Conservation (phyloP, 1,140 invertebrate genomes). For the Drosophila willistoni region DNA sequence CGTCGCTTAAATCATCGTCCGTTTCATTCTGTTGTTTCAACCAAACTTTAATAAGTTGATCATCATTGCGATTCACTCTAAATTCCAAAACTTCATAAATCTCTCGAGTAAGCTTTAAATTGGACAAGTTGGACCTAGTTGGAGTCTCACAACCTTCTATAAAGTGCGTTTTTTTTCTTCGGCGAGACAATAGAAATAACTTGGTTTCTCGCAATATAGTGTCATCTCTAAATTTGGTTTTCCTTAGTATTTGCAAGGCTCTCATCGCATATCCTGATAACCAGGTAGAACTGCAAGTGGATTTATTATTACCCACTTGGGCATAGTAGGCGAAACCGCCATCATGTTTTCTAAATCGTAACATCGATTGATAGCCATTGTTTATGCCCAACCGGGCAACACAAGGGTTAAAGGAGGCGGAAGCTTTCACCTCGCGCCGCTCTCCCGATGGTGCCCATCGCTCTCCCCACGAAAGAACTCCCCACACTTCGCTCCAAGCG, state of each 20-base stretch:
- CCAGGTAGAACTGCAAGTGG: conserved; percentile 34
- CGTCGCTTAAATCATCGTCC: too few species aligned
- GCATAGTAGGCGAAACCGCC: conserved; percentile 23
- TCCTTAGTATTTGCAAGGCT: neutral
- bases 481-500: too few species aligned
- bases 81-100: conserved; percentile 9
- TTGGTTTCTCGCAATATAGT: neutral
- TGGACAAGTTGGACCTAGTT: neutral
- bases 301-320: neutral
- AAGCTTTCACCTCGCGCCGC: too few species aligned
- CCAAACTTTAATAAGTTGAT: neutral
- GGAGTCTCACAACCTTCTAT: conserved; percentile 11
- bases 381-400: too few species aligned
- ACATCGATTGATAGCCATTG: conserved; percentile 33
- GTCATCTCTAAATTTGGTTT: neutral
- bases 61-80: neutral
- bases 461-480: too few species aligned
- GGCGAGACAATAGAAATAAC: conserved; percentile 18
- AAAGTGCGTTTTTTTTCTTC: neutral
- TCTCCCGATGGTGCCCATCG: too few species aligned
- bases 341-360: conserved; percentile 8
- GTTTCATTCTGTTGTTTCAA: neutral
- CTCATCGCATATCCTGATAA: conserved; percentile 25
- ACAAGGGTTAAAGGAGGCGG: too few species aligned
- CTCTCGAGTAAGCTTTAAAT: conserved; percentile 28